A percentile compares a stretch with the other conserved stretches of the same genome.
Conservation (phyloP, 2,797 vertebrate genomes). For the Pempheris klunzingeri region DNA sequence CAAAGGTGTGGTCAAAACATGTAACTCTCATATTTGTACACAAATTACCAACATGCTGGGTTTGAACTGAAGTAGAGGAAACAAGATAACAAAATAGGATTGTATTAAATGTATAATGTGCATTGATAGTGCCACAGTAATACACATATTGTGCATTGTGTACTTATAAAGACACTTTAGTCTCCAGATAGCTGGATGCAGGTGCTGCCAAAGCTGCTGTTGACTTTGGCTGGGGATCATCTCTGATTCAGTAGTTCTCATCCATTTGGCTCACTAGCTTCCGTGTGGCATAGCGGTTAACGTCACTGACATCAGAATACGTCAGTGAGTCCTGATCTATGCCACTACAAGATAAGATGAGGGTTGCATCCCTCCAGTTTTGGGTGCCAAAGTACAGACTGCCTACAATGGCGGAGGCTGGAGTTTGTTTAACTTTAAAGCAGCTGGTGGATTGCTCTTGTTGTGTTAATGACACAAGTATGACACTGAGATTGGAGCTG, state of each 20-base stretch:
- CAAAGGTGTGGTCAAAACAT: background rate
- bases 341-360: constrained; percentile 19
- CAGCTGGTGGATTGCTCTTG: background rate
- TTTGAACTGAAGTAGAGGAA: background rate
- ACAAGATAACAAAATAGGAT: too few species aligned
- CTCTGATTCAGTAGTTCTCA: constrained; percentile 12
- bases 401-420: background rate
- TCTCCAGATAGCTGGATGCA: constrained; percentile 7
- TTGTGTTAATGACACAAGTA: background rate
- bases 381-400: background rate
- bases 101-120: background rate
- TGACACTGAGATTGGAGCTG: background rate
- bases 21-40: background rate
- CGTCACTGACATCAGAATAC: background rate
- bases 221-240: constrained; percentile 13
- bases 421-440: background rate
- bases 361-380: background rate
- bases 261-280: background rate
- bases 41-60: too few species aligned
- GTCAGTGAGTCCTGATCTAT: constrained; percentile 7
- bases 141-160: background rate
- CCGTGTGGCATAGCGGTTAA: background rate
- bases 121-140: background rate
- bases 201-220: constrained; percentile 29
- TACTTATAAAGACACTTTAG: background rate